Conservation (phyloP, 1,140 invertebrate species). For the Meloidogyne floridensis region DNA sequence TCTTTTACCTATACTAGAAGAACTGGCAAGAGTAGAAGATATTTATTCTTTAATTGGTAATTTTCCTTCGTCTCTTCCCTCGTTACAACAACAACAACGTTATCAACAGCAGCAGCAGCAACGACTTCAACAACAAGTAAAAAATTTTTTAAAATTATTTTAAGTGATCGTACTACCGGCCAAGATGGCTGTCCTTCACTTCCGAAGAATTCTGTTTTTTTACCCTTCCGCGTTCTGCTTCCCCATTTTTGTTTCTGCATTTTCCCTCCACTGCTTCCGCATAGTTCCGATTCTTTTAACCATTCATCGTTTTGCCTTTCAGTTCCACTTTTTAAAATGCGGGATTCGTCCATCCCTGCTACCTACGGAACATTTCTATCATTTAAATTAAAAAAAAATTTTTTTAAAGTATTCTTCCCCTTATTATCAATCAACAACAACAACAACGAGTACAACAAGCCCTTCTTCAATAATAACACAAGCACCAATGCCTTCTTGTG, state of each 20-base stretch:
- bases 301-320: no score
- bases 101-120: background rate
- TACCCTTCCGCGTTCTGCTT: no score
- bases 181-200: no score
- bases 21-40: conserved; percentile 75
- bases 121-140: background rate
- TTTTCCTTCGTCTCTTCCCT: background rate
- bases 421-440: background rate
- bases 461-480: conserved; percentile 4
- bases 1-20: conserved; percentile 91
- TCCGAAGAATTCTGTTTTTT: no score
- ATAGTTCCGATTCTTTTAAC: no score
- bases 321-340: no score
- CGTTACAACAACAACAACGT: conserved; percentile 1
- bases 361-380: no score
- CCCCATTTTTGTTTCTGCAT: no score
- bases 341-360: no score
- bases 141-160: background rate
- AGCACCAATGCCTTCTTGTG: background rate
- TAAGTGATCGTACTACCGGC: no score
- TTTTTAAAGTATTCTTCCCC: background rate
- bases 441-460: background rate
- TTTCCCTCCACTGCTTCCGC: no score
- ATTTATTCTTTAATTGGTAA: conserved; percentile 45
- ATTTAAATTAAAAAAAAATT: background rate